These are phyloP conservation scores for Delphinapterus leucas DNA, from an alignment of 2,113 vertebrate genomes.

Conservation along the genomic window DNA sequence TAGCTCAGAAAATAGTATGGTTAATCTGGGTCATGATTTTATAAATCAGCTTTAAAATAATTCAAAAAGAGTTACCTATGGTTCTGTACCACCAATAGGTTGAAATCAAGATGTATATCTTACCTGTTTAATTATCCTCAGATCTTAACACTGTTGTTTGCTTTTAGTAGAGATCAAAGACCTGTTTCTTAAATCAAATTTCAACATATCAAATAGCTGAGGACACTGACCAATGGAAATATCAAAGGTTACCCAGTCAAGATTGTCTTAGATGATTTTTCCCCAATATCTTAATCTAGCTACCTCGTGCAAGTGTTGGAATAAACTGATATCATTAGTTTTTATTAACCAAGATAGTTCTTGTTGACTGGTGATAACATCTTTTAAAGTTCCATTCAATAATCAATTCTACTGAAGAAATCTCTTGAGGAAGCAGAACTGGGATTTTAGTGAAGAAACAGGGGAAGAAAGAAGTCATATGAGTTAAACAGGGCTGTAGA, in stretches of 20 bases:
- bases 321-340: not conserved
- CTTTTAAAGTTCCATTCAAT: not conserved
- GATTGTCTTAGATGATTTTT: not conserved
- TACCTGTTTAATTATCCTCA: not conserved
- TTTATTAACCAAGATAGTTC: not conserved
- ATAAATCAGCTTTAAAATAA: not conserved
- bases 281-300: not conserved
- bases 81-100: not conserved
- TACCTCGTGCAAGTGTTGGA: not conserved
- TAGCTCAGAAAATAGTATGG: not conserved
- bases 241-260: not conserved
- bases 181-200: not conserved
- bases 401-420: constrained; percentile 27
- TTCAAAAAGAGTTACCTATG: not conserved
- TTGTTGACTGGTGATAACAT: not conserved
- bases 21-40: not conserved
- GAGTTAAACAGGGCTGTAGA: not conserved
- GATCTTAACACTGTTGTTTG: not conserved
- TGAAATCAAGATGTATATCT: not conserved
- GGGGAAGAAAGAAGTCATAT: not conserved
- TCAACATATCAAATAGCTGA: not conserved
- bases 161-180: not conserved
- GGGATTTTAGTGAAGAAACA: not conserved
- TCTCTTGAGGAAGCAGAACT: not conserved
- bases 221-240: not conserved